These are phyloP conservation scores for Neostethus bicornis DNA, from an alignment of 2,797 vertebrate genomes.

Conservation along the genomic window DNA sequence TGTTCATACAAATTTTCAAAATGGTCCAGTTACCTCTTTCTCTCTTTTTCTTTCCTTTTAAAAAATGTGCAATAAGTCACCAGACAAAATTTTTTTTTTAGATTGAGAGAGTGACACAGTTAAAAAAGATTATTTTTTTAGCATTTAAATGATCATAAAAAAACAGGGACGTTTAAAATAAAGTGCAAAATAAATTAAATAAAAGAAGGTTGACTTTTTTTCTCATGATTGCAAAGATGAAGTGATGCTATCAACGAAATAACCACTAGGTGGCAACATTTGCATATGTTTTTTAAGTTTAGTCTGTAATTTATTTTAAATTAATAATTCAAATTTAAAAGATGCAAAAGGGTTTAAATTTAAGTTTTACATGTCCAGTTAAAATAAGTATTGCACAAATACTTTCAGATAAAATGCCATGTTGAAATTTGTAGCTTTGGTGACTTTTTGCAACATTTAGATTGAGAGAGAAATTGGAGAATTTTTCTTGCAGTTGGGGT, in stretches of 20 bases:
- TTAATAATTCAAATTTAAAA: conserved; percentile 41
- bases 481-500: conserved; percentile 34
- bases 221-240: conserved; percentile 9
- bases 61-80: conserved; percentile 61
- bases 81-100: conserved; percentile 70
- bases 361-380: conserved; percentile 63
- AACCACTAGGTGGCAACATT: conserved; percentile 81
- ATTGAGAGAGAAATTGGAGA: conserved; percentile 48
- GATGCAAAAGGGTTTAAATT: conserved; percentile 63
- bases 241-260: conserved; percentile 8
- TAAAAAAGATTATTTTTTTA: conserved; percentile 58
- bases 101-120: conserved; percentile 66
- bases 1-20: conserved; percentile 80
- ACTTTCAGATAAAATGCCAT: conserved; percentile 49
- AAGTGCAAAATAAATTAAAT: conserved; percentile 39
- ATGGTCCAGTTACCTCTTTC: conserved; percentile 65
- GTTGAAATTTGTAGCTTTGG: conserved; percentile 63
- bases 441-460: conserved; percentile 46
- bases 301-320: too few species aligned
- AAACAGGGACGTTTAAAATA: conserved; percentile 27
- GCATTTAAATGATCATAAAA: conserved; percentile 57
- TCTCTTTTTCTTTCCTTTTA: conserved; percentile 73
- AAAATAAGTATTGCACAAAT: conserved; percentile 62
- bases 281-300: conserved; percentile 56
- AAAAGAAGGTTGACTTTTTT: conserved; percentile 20